phyloP scores from a whole-genome alignment of 1,140 invertebrate genomes.

The Drosophila busckii region DNA sequence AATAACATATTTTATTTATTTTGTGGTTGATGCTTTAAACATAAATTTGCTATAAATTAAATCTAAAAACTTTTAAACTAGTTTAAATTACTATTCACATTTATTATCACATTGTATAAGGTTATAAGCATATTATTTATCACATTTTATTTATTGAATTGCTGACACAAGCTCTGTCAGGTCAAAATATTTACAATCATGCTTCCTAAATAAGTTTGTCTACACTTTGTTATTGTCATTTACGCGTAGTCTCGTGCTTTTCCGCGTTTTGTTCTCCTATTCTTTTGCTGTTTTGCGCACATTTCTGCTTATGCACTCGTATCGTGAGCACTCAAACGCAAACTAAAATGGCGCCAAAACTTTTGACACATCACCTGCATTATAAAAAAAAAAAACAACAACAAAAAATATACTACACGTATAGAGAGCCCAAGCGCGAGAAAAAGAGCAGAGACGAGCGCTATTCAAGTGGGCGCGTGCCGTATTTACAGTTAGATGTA shows the following conservation, averaged over 20 bases:
- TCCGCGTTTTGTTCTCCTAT: conserved; percentile 1
- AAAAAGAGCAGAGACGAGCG: conserved; percentile 3
- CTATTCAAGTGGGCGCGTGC: conserved; percentile 26
- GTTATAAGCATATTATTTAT: too few species aligned
- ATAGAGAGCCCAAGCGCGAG: conserved; percentile 16
- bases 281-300: conserved; percentile 35
- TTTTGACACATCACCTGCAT: conserved; percentile 44
- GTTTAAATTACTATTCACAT: too few species aligned
- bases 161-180: too few species aligned
- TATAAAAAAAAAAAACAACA: conserved; percentile 3
- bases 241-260: conserved; percentile 11
- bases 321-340: conserved; percentile 58
- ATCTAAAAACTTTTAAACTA: too few species aligned
- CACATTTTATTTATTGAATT: too few species aligned
- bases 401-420: neutral
- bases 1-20: too few species aligned
- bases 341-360: conserved; percentile 74
- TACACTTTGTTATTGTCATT: conserved; percentile 14
- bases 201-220: too few species aligned
- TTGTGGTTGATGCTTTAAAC: too few species aligned
- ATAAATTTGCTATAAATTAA: too few species aligned
- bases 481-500: conserved; percentile 48
- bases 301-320: conserved; percentile 56
- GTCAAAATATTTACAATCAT: too few species aligned
- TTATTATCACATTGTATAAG: too few species aligned